Evolutionary conservation across 2,113 vertebrate species (phyloP).

Genomic region (Herpailurus yagouaroundi): DNA sequence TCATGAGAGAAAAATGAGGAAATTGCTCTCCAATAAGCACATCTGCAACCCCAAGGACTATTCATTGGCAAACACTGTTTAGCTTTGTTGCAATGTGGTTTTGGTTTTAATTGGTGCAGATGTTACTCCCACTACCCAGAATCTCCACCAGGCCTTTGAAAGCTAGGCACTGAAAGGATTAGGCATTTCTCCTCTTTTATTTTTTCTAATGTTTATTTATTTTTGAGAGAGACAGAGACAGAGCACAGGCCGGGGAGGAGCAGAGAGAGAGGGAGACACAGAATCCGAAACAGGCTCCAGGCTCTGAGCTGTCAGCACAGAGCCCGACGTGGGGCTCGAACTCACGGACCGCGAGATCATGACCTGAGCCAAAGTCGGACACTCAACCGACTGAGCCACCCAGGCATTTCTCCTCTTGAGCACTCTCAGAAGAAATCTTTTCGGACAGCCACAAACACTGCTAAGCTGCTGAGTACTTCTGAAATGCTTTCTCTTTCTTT

Average conservation of each 20-base stretch:
- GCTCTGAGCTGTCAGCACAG: no score
- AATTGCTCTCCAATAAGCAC: no score
- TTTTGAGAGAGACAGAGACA: no score
- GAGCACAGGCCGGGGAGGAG: no score
- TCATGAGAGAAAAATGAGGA: background rate
- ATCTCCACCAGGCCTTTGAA: background rate
- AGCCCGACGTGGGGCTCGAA: no score
- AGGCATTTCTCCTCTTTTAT: background rate
- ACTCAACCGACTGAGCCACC: no score
- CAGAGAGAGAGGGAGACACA: no score
- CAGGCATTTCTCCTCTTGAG: background rate
- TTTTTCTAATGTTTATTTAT: no score
- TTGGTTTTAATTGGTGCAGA: background rate
- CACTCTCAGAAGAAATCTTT: background rate
- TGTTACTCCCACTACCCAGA: background rate
- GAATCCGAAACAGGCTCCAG: no score
- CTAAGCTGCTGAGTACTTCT: background rate
- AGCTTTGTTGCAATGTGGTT: background rate
- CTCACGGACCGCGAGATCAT: rapidly evolving
- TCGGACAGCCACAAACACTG: background rate
- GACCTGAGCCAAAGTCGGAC: no score
- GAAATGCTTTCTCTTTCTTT: background rate
- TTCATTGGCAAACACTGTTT: no score
- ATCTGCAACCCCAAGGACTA: background rate
- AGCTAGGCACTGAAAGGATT: background rate